phyloP scores from a whole-genome alignment of 2,113 vertebrate species.

The Salvator merianae region DNA sequence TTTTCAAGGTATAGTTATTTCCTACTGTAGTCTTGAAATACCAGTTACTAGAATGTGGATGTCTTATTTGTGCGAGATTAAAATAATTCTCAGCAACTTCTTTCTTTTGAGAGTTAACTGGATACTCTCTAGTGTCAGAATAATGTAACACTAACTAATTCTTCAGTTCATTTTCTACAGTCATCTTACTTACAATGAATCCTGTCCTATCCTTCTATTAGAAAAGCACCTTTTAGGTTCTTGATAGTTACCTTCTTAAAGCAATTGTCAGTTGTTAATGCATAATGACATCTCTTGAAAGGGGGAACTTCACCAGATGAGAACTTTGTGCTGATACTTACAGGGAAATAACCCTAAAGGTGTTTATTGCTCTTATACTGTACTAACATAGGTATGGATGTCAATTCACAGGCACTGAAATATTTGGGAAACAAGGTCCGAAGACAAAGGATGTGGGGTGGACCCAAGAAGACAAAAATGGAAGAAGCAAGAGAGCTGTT shows the following conservation, averaged over 20 bases:
- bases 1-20: neutral
- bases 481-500: constrained; percentile 96
- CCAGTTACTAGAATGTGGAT: neutral
- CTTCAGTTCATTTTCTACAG: neutral
- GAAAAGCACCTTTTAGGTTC: neutral
- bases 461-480: constrained; percentile 98
- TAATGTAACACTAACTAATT: neutral
- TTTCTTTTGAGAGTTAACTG: neutral
- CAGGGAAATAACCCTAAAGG: neutral
- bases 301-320: neutral
- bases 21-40: neutral
- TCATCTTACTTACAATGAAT: neutral
- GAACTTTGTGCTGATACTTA: neutral
- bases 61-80: neutral
- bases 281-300: neutral
- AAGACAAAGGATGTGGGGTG: constrained; percentile 96
- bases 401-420: constrained; percentile 83
- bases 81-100: neutral
- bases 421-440: constrained; percentile 98
- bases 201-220: neutral
- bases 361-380: neutral
- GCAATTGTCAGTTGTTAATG: neutral
- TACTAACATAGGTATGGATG: constrained; percentile 15
- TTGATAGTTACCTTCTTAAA: no score
- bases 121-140: neutral